A percentile compares a stretch with the other conserved stretches of the same genome.
These are phyloP conservation scores for Sitta carolinensis DNA, from an alignment of 2,797 vertebrate genomes.

Conservation along the genomic window DNA sequence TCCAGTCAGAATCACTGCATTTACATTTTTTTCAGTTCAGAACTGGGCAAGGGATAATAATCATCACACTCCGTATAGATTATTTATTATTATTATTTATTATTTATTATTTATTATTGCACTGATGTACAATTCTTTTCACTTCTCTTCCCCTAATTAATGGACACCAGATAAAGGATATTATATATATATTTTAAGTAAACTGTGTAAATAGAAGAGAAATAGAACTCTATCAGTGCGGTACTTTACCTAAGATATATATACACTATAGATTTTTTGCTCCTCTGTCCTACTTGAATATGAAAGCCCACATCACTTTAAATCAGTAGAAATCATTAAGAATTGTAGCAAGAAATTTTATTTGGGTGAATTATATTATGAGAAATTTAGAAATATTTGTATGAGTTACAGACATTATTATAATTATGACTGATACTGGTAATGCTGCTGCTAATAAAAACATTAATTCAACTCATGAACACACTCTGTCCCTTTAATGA, in stretches of 20 bases:
- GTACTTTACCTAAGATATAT: not conserved
- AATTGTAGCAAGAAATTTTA: not conserved
- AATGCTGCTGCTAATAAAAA: not conserved
- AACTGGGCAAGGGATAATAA: not conserved
- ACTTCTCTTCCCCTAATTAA: not conserved
- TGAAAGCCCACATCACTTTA: not conserved
- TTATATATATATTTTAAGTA: too few relatives aligned
- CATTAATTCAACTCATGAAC: slow-evolving; percentile 1
- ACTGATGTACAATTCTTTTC: not conserved
- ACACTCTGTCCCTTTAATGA: not conserved
- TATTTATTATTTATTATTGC: not conserved
- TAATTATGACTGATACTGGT: not conserved
- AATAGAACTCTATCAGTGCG: not conserved
- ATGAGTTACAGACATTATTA: not conserved
- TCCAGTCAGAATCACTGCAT: not conserved
- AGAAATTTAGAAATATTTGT: not conserved
- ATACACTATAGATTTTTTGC: not conserved
- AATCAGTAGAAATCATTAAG: not conserved
- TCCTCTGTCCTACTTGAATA: not conserved
- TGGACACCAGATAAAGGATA: not conserved
- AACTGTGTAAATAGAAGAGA: not conserved
- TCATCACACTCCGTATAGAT: not conserved
- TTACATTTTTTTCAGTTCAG: not conserved
- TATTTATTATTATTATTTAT: too few relatives aligned
- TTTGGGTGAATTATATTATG: rapidly evolving